Percentiles rank a stretch among this genome's conserved stretches.
Conservation (phyloP, 2,888 invertebrate species). For the Unio delphinus region DNA sequence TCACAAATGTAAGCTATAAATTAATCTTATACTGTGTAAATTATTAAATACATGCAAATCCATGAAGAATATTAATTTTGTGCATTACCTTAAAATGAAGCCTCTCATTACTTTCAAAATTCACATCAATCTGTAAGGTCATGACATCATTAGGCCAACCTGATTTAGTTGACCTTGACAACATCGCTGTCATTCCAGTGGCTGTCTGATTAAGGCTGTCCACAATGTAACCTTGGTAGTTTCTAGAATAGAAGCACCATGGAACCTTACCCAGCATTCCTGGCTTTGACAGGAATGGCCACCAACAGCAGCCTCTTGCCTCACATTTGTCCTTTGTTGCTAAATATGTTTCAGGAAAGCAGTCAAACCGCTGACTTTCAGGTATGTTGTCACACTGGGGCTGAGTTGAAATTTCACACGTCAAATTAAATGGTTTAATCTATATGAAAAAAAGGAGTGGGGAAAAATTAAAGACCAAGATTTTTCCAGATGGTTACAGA, state of each 20-base stretch:
- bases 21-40: not conserved
- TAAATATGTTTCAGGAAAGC: slow-evolving; percentile 38
- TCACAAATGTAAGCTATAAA: not conserved
- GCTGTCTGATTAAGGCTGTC: slow-evolving; percentile 17
- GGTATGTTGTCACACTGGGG: slow-evolving; percentile 23
- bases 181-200: slow-evolving; percentile 25
- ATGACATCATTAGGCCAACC: slow-evolving; percentile 45
- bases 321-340: slow-evolving; percentile 34
- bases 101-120: slow-evolving; percentile 37
- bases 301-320: slow-evolving; percentile 51
- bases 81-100: slow-evolving; percentile 51
- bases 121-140: slow-evolving; percentile 39
- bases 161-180: slow-evolving; percentile 30
- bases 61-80: too few relatives aligned
- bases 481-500: too few relatives aligned
- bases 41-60: not conserved
- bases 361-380: slow-evolving; percentile 39
- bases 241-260: slow-evolving; percentile 46
- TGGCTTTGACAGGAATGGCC: not conserved
- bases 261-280: slow-evolving; percentile 32
- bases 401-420: not conserved
- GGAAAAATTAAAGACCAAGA: too few relatives aligned
- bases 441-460: too few relatives aligned
- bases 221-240: slow-evolving; percentile 42
- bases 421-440: too few relatives aligned